Conservation (phyloP, 2,797 vertebrate genomes). For the Synaphobranchus kaupii region DNA sequence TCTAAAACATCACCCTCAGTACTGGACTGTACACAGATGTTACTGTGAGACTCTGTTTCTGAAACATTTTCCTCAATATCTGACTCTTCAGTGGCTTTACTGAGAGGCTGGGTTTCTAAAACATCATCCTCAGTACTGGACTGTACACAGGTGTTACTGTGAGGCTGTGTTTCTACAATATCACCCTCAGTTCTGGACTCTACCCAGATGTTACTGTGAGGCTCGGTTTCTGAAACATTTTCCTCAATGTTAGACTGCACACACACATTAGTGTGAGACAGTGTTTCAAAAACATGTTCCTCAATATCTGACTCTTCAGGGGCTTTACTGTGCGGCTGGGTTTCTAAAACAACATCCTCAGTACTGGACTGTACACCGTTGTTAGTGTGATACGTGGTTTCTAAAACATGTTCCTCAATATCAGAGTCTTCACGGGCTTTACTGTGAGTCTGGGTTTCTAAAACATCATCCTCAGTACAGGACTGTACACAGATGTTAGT, state of each 20-base stretch:
- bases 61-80: background rate
- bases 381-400: background rate
- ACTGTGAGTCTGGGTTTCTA: background rate
- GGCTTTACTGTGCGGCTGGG: background rate
- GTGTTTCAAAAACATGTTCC: background rate
- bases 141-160: background rate
- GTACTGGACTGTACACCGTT: background rate
- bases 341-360: background rate
- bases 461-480: background rate
- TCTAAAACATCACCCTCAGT: background rate
- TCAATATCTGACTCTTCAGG: no score
- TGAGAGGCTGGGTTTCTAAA: slow-evolving; percentile 17
- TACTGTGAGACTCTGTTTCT: background rate
- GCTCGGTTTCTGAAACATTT: background rate
- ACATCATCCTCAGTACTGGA: background rate
- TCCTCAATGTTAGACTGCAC: background rate
- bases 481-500: background rate
- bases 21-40: background rate
- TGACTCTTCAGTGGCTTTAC: background rate
- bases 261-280: background rate
- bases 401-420: background rate
- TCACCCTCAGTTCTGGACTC: background rate
- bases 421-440: background rate
- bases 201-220: background rate
- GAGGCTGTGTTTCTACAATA: background rate